These are phyloP conservation scores for Ceratoteleas bidentatus DNA, from an alignment of 1,140 invertebrate species.

Conservation along the genomic window DNA sequence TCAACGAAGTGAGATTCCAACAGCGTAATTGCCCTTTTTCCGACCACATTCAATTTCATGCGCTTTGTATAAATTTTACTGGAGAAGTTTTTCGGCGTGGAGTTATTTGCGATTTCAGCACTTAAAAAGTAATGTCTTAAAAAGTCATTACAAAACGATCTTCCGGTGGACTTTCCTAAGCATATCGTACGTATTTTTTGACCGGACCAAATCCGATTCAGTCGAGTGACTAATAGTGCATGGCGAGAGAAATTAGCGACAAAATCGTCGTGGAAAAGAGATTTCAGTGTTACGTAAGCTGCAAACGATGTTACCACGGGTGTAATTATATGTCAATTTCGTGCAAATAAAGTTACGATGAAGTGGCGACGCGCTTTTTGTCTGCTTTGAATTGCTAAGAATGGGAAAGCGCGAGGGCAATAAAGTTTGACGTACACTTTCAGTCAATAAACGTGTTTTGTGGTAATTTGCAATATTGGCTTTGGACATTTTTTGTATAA, in stretches of 20 bases:
- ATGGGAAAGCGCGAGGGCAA: too few relatives aligned
- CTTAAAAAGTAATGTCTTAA: conserved; percentile 8
- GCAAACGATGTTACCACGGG: conserved; percentile 1
- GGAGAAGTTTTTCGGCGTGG: background rate
- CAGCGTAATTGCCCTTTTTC: too few relatives aligned
- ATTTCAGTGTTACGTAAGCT: conserved; percentile 35
- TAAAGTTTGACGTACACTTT: too few relatives aligned
- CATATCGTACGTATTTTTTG: conserved; percentile 38
- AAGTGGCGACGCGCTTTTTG: too few relatives aligned
- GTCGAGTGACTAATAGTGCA: conserved; percentile 46
- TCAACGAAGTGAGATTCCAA: too few relatives aligned
- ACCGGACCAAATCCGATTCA: conserved; percentile 40
- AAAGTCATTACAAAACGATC: conserved; percentile 41
- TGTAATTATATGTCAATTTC: conserved; percentile 12
- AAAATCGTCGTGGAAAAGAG: conserved; percentile 49
- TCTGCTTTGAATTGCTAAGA: too few relatives aligned
- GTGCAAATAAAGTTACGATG: too few relatives aligned
- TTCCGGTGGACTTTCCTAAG: conserved; percentile 43
- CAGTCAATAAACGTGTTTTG: too few relatives aligned
- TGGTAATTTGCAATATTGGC: too few relatives aligned
- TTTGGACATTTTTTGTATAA: too few relatives aligned
- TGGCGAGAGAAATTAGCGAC: conserved; percentile 57
- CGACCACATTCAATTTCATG: too few relatives aligned
- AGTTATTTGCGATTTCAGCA: too few relatives aligned
- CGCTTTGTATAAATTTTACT: background rate